phyloP scores from a whole-genome alignment of 2,888 invertebrate genomes.

The Andricus quercusramuli region DNA sequence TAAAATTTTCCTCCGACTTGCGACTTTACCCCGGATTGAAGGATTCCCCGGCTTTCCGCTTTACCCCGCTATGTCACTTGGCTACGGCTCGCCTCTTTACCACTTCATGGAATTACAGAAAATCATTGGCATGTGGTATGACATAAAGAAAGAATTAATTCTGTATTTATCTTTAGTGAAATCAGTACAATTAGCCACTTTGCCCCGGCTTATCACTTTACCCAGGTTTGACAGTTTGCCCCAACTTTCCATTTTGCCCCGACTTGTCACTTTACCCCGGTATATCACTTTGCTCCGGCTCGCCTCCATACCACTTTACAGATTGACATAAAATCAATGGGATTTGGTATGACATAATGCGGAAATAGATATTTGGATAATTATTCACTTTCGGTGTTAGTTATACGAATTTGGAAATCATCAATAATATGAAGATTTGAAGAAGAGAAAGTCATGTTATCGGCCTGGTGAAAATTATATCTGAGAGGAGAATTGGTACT shows the following conservation, averaged over 20 bases:
- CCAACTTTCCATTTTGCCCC: too few species aligned
- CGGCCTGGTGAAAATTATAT: neutral
- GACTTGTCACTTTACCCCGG: too few species aligned
- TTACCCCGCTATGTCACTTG: too few species aligned
- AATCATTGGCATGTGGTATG: neutral
- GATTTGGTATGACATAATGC: neutral
- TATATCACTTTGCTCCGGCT: too few species aligned
- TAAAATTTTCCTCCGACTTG: too few species aligned
- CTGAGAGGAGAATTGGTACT: slow-evolving; percentile 28
- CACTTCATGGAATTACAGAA: neutral
- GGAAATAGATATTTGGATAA: neutral
- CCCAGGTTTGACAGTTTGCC: too few species aligned
- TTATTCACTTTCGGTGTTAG: neutral
- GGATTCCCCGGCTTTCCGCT: too few species aligned
- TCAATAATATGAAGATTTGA: slow-evolving; percentile 12
- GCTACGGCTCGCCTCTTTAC: too few species aligned
- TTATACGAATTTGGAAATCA: neutral
- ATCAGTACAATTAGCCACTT: too few species aligned
- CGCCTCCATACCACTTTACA: too few species aligned
- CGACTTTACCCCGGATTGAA: too few species aligned
- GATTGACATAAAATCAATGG: neutral
- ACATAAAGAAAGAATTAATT: neutral
- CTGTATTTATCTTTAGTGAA: neutral
- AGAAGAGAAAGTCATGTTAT: slow-evolving; percentile 5
- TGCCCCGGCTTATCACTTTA: too few species aligned